Percentiles rank a stretch among this genome's conserved stretches.
Evolutionary conservation across 1,140 invertebrate species (phyloP).

Genomic region (Spodoptera frugiperda): DNA sequence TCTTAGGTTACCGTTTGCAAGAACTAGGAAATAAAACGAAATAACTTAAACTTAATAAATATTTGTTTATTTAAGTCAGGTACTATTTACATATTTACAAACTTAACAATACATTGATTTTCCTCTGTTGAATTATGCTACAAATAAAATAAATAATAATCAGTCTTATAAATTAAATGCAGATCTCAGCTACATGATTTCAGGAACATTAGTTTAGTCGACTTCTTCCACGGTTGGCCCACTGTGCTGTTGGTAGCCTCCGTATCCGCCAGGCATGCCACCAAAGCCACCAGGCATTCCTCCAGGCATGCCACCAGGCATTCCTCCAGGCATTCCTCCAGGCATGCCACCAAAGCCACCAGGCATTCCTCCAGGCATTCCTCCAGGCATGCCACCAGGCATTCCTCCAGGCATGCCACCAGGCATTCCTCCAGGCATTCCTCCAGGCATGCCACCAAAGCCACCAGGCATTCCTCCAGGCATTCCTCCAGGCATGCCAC

Average conservation of each 20-base stretch:
- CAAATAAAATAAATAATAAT: not conserved
- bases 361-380: too few species aligned
- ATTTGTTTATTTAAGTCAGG: too few species aligned
- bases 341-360: slow-evolving; percentile 83
- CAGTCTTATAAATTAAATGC: not conserved
- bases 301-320: slow-evolving; percentile 31
- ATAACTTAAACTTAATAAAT: too few species aligned
- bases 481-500: slow-evolving; percentile 64
- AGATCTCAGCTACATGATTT: not conserved
- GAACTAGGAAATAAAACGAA: too few species aligned
- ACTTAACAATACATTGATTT: not conserved
- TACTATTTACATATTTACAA: too few species aligned
- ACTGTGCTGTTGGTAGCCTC: slow-evolving; percentile 52
- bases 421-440: slow-evolving; percentile 26
- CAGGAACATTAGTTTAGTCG: slow-evolving; percentile 75
- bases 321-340: slow-evolving; percentile 77
- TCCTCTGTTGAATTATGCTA: slow-evolving; percentile 7
- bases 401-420: too few species aligned
- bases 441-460: slow-evolving; percentile 52
- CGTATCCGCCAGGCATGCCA: slow-evolving; percentile 5
- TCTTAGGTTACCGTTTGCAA: too few species aligned
- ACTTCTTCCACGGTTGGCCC: slow-evolving; percentile 91
- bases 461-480: slow-evolving; percentile 84
- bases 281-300: slow-evolving; percentile 12
- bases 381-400: not conserved